Conservation (phyloP, 53 echinoderm and acorn worm genomes). For the Mesocentrotus franciscanus region DNA sequence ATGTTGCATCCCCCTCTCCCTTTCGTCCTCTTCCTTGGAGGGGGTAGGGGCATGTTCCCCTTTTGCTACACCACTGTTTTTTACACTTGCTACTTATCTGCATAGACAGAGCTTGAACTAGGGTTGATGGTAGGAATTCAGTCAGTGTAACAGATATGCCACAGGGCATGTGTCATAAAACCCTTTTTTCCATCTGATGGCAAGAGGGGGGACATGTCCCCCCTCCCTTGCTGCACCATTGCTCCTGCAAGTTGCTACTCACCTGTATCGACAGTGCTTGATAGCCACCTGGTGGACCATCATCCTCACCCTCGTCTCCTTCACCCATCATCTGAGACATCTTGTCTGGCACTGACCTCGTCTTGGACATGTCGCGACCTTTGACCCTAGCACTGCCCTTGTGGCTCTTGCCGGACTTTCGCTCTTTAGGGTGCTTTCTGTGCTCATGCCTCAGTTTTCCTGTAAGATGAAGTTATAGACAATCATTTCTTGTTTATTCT, state of each 20-base stretch:
- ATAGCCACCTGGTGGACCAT: constrained; percentile 88
- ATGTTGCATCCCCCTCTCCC: too few species aligned
- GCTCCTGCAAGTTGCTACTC: neutral
- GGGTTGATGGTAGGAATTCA: too few species aligned
- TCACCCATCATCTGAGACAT: constrained; percentile 79
- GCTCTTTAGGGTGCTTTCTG: constrained; percentile 71
- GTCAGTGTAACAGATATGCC: too few species aligned
- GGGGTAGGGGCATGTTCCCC: too few species aligned
- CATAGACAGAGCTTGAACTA: too few species aligned
- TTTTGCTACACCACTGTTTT: too few species aligned
- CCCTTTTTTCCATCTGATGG: too few species aligned
- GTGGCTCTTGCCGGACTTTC: constrained; percentile 66
- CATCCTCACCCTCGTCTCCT: constrained; percentile 77
- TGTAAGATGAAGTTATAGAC: neutral
- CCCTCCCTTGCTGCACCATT: too few species aligned
- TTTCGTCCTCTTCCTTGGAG: too few species aligned
- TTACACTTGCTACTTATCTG: too few species aligned
- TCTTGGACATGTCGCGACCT: constrained; percentile 75
- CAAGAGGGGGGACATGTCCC: too few species aligned
- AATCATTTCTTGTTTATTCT: neutral
- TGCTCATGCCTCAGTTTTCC: constrained; percentile 84
- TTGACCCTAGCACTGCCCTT: constrained; percentile 61
- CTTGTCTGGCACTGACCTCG: constrained; percentile 84
- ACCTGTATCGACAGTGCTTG: constrained; percentile 97
- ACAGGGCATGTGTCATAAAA: too few species aligned